Evolutionary conservation across 1,140 invertebrate species (phyloP), one percentile per base, ranked within the genome.

Genomic region (Ectropis grisescens): DNA sequence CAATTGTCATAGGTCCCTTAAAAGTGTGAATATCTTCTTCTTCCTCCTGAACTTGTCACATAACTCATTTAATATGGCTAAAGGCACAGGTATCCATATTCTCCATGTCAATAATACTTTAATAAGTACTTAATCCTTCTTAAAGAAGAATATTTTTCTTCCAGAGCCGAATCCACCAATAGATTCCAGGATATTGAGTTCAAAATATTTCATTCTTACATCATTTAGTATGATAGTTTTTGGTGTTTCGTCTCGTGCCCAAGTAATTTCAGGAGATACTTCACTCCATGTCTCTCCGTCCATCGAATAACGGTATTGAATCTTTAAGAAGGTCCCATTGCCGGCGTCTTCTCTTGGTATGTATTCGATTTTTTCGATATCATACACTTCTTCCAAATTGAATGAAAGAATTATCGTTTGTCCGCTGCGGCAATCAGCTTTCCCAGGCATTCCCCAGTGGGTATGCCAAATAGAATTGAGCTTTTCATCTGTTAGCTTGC

Each of bases 131-230:
- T n/a, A n/a, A n/a, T n/a, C n/a, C n/a, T 57, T 58, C 33, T 66
- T 57, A 35, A 41, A 58, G 42, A 74, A 70, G 12, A 56, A 29
- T 9, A 70, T 46, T 13, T 53, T 41, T 37, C 35, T 56, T 7
- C 70, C 70, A 0, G 64, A 69, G 13, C 68, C 68, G 40, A 60
- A 72, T 15, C 54, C 41, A 4, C 54, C 65, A 28, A 78, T 33
- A 27, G 50, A 42, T 1, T 61, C 41, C 25, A 61, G 38, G 14
- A 64, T 37, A 10, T 44, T 49, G 6, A 78, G 11, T 54, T 64
- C 50, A 13, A 78, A 38, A 24, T 53, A 68, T 53, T 65, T 58
- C 1, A 76, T 34, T 48, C 37, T 44, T 1, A 5, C 38, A 11
- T 56, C 58, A 7, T 56, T 30, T 8, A 76, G 31, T 4, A 22